These are phyloP conservation scores for Ahaetulla prasina DNA, from an alignment of 2,113 vertebrate genomes.

Conservation along the genomic window DNA sequence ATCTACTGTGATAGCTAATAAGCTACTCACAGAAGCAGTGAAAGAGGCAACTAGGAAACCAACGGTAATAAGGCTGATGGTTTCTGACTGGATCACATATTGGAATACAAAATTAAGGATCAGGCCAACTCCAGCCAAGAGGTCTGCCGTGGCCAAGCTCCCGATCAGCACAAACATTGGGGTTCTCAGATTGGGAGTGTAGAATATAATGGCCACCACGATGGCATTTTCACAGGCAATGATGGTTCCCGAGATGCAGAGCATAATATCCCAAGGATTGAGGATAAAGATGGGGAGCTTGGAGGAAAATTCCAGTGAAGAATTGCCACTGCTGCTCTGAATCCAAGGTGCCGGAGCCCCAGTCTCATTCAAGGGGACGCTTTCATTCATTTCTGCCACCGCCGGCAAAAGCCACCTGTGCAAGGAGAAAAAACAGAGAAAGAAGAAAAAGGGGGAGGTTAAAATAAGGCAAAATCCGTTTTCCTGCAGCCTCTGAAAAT, in stretches of 20 bases:
- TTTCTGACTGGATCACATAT: constrained; percentile 91
- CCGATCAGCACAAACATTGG: constrained; percentile 96
- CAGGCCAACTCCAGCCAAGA: constrained; percentile 91
- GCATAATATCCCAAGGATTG: constrained; percentile 95
- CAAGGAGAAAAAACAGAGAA: not conserved
- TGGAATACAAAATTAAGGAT: constrained; percentile 96
- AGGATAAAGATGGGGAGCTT: constrained; percentile 71
- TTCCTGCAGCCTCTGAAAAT: not conserved
- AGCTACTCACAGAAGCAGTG: constrained; percentile 91
- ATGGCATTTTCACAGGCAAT: constrained; percentile 96
- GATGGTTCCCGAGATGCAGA: constrained; percentile 92
- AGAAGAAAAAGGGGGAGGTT: not conserved
- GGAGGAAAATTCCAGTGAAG: constrained; percentile 76
- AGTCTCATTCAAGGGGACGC: constrained; percentile 74
- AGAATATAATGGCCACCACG: constrained; percentile 93
- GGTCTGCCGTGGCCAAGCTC: constrained; percentile 92
- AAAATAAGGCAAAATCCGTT: not conserved
- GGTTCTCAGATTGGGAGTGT: constrained; percentile 86
- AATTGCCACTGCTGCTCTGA: constrained; percentile 49
- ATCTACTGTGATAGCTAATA: constrained; percentile 94
- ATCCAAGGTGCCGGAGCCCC: constrained; percentile 53
- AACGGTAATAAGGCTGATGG: constrained; percentile 89
- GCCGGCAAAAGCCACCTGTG: constrained; percentile 48
- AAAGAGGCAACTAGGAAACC: constrained; percentile 96
- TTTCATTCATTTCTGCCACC: constrained; percentile 77